Base-by-base conservation (phyloP, 2,888 invertebrate species). In the Drosophila meridionalis region DNA sequence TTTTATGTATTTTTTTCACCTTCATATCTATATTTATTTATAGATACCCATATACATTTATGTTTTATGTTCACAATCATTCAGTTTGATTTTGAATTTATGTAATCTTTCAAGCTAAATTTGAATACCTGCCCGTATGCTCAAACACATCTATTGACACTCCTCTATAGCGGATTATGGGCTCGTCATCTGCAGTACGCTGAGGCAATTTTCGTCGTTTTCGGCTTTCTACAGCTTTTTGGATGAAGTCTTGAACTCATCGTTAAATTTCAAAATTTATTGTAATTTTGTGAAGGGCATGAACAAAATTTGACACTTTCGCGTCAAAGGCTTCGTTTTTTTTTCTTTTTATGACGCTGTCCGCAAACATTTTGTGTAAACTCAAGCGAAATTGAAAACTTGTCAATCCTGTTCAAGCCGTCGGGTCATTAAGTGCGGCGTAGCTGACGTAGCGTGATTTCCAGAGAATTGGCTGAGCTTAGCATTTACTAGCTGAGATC, bases 251-350 rank as follows among this genome's bases (percentile, higher is more conserved):
- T 60, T 9, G 48, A 43, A 32, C 62, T 67, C 69, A 64, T 70
- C 77, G 76, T 78, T 59, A 64, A 80, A 62, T 57, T 80, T 67
- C 57, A 52, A 76, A 69, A 56, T 76, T 76, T 73, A 71, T 87
- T 82, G 62, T 76, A 80, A 76, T 78, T 73, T 73, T 66, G 70
- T 71, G 85, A 87, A 84, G 78, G 83, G 85, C 82, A 87, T 78
- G 58, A 68, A 71, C 12, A 76, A 73, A 73, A 80, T 78, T 85
- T 87, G 83, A 87, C 83, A 87, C 83, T 87, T 78, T 85, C 59
- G 57, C 69, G 63, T 76, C 76, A 73, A 59, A 53, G 55, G 47
- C 56, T 40, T 20, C 20, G 20, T 0, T 20, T 20, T 20, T 20
- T 28, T 28, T 34, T 50, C 32, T 52, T 69, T 80, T 80, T 67